These are phyloP conservation scores for Ametastegia equiseti DNA, from an alignment of 2,888 invertebrate genomes.

Conservation along the genomic window DNA sequence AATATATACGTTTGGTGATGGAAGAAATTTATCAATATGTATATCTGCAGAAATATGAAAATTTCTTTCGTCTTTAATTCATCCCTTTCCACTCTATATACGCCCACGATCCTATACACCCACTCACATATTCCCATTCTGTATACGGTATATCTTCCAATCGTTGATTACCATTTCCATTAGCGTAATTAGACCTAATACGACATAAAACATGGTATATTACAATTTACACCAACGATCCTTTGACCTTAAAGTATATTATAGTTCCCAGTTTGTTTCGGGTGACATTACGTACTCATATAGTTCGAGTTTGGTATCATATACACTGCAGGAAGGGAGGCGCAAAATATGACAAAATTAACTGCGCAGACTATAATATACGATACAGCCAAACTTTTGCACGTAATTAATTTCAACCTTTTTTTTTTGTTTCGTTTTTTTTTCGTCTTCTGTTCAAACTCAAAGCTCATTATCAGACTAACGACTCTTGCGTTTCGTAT, in stretches of 20 bases:
- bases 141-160: neutral
- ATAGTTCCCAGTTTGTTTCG: neutral
- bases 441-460: neutral
- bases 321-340: neutral
- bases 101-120: neutral
- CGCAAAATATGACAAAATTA: neutral
- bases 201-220: neutral
- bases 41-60: neutral
- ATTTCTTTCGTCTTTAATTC: neutral
- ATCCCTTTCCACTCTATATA: neutral
- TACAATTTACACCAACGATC: slow-evolving; percentile 7
- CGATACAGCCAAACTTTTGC: neutral
- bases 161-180: slow-evolving; percentile 21
- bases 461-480: neutral
- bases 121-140: neutral
- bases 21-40: neutral
- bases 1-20: too few species aligned
- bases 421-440: too few species aligned
- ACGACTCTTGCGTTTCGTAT: neutral
- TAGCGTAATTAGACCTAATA: slow-evolving; percentile 11
- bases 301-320: neutral
- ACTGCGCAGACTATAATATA: neutral
- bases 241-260: neutral
- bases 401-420: slow-evolving; percentile 7
- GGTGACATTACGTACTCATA: neutral